Percentiles rank a stretch among this genome's conserved stretches.
phyloP scores from a whole-genome alignment of 1,140 invertebrate species.

The Pogonomyrmex californicus region DNA sequence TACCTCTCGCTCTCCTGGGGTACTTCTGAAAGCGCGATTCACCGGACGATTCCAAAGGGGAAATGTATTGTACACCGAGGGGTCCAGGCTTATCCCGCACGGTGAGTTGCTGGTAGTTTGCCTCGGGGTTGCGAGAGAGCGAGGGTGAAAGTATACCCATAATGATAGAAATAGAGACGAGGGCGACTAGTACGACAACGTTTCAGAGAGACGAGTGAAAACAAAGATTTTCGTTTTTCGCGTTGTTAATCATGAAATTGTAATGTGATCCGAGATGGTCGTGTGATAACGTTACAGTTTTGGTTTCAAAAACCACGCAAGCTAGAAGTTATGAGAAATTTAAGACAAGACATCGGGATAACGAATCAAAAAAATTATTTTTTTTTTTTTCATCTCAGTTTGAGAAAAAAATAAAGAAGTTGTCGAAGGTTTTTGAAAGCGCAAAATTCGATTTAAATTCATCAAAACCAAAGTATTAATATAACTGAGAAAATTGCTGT shows the following conservation, averaged over 20 bases:
- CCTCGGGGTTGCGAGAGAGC: conserved; percentile 44
- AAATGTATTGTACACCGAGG: conserved; percentile 58
- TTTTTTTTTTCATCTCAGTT: too few species aligned
- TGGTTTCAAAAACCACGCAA: background rate
- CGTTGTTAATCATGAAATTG: conserved; percentile 34
- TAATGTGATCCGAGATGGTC: background rate
- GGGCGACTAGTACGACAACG: background rate
- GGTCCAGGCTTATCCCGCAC: conserved; percentile 27
- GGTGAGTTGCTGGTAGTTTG: background rate
- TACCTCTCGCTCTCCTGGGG: background rate
- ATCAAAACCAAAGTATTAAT: too few species aligned
- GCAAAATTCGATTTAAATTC: too few species aligned
- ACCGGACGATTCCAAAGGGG: conserved; percentile 46
- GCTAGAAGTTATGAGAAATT: background rate
- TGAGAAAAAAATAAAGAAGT: too few species aligned
- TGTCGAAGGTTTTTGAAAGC: too few species aligned
- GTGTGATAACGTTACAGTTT: too few species aligned
- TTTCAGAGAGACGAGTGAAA: background rate
- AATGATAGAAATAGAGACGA: background rate
- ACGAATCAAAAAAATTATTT: too few species aligned
- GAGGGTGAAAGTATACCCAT: background rate
- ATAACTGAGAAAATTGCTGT: too few species aligned
- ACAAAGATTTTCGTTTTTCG: conserved; percentile 28
- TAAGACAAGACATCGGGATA: background rate
- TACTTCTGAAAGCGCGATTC: conserved; percentile 58